Evolutionary conservation across 1,140 invertebrate genomes (phyloP).

Genomic region (Popillia japonica): DNA sequence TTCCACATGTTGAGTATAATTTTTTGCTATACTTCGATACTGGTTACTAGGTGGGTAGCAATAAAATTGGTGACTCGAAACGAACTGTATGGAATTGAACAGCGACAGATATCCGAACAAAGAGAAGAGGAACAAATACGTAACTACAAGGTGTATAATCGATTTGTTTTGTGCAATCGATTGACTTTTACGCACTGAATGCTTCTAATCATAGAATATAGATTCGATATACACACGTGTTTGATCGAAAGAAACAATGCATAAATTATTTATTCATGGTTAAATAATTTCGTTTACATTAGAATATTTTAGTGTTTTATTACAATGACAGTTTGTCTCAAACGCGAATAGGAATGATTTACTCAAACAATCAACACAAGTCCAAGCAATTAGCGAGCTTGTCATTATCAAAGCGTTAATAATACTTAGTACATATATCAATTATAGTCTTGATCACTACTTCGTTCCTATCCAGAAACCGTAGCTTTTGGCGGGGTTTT

Average conservation of each 20-base stretch:
- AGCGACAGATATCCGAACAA: not conserved
- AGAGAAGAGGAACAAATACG: not conserved
- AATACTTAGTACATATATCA: too few relatives aligned
- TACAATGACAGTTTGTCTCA: too few relatives aligned
- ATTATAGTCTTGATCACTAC: too few relatives aligned
- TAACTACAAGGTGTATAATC: not conserved
- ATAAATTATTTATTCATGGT: too few relatives aligned
- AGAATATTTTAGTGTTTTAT: too few relatives aligned
- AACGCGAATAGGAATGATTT: too few relatives aligned
- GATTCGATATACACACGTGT: not conserved
- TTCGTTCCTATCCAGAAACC: too few relatives aligned
- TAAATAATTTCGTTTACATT: too few relatives aligned
- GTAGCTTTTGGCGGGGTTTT: too few relatives aligned
- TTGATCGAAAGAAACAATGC: not conserved
- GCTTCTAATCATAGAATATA: not conserved
- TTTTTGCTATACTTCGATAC: not conserved
- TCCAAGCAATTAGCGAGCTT: too few relatives aligned
- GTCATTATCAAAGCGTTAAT: too few relatives aligned
- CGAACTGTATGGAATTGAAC: not conserved
- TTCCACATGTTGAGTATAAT: not conserved
- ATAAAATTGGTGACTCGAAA: not conserved
- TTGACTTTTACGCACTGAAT: conserved; percentile 1
- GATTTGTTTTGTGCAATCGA: not conserved
- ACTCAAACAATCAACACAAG: too few relatives aligned
- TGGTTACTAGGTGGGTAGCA: not conserved